Percentiles rank a stretch among this genome's conserved stretches.
Evolutionary conservation across 2,888 invertebrate species (phyloP).

Genomic region (Melieria omissa): DNA sequence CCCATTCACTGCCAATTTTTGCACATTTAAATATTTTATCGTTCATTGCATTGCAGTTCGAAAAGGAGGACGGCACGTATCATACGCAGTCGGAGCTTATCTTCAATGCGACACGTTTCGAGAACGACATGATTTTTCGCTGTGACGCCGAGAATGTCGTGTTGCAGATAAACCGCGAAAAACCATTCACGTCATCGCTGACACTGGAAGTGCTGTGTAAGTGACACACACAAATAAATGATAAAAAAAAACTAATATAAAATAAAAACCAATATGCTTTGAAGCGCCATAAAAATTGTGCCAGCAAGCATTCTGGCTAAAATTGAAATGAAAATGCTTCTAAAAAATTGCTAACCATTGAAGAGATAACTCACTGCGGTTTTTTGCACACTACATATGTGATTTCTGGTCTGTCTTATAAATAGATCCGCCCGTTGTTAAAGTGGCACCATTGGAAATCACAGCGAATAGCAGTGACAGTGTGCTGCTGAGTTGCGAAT

Average conservation of each 20-base stretch:
- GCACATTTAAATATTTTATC: background rate
- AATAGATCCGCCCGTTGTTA: conserved; percentile 86
- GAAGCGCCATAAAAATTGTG: conserved; percentile 9
- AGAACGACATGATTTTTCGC: conserved; percentile 81
- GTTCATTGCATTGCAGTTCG: conserved; percentile 66
- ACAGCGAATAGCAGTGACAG: conserved; percentile 83
- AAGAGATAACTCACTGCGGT: background rate
- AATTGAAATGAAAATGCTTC: background rate
- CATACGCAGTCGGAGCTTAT: conserved; percentile 81
- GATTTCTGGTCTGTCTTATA: conserved; percentile 48
- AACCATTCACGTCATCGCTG: conserved; percentile 77
- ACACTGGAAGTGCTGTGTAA: conserved; percentile 89
- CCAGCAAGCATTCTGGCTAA: conserved; percentile 1
- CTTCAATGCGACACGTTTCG: conserved; percentile 83
- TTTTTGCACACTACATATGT: background rate
- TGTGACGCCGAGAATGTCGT: conserved; percentile 88
- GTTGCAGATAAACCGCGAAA: conserved; percentile 76
- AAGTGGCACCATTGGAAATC: conserved; percentile 78
- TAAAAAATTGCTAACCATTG: background rate
- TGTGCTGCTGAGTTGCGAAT: conserved; percentile 81
- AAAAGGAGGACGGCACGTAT: conserved; percentile 77
- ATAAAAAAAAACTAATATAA: conserved; percentile 11
- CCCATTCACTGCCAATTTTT: background rate
- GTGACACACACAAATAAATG: conserved; percentile 58
- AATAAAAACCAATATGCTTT: conserved; percentile 14